These are phyloP conservation scores for Enteromius argenteus DNA, from an alignment of 2,797 vertebrate genomes.

Conservation along the genomic window DNA sequence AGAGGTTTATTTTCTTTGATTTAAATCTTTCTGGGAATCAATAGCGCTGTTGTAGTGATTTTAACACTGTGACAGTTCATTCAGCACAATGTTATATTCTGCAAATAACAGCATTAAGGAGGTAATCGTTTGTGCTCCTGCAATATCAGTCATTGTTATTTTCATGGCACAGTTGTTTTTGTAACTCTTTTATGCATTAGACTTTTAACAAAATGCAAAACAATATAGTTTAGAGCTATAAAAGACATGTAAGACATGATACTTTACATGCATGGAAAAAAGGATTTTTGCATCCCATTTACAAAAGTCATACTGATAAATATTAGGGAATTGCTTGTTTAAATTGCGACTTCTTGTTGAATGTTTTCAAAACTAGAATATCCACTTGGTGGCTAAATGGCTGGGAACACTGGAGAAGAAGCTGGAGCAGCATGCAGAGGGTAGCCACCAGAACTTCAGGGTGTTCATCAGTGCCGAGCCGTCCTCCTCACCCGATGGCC, in stretches of 20 bases:
- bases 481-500: conserved; percentile 81
- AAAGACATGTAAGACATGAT: background rate
- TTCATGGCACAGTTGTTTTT: background rate
- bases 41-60: conserved; percentile 9
- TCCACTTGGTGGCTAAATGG: conserved; percentile 94
- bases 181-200: background rate
- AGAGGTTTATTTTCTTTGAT: conserved; percentile 18
- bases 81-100: conserved; percentile 4
- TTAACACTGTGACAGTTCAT: background rate
- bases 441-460: conserved; percentile 84
- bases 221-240: background rate
- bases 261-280: background rate
- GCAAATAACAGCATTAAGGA: background rate
- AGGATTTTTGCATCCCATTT: background rate
- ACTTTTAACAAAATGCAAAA: background rate
- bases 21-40: conserved; percentile 24
- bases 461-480: conserved; percentile 94
- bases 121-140: background rate
- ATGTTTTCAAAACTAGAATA: conserved; percentile 80
- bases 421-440: conserved; percentile 83
- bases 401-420: conserved; percentile 89
- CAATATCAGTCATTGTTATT: background rate
- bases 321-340: background rate
- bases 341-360: background rate
- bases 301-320: background rate